Conservation (phyloP, 1,140 invertebrate genomes). For the Calephelis nemesis region DNA sequence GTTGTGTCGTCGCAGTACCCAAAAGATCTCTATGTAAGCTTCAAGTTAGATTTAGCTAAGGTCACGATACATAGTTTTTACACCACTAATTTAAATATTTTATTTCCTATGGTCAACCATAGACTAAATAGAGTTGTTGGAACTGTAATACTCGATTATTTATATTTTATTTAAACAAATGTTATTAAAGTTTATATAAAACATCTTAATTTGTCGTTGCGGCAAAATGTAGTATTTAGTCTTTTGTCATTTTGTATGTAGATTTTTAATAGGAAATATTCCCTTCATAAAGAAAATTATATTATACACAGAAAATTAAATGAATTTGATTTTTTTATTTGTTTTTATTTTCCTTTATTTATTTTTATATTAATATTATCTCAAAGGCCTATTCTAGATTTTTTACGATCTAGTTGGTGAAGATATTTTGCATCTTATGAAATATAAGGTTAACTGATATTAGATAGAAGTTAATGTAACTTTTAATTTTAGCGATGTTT, state of each 20-base stretch:
- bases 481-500: neutral
- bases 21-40: constrained; percentile 56
- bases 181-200: constrained; percentile 61
- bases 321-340: constrained; percentile 63
- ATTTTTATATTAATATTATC: constrained; percentile 24
- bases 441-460: constrained; percentile 12
- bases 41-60: constrained; percentile 49
- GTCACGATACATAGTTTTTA: constrained; percentile 54
- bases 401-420: constrained; percentile 26
- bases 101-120: constrained; percentile 66
- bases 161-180: constrained; percentile 74
- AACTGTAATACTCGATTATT: constrained; percentile 78
- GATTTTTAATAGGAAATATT: constrained; percentile 70
- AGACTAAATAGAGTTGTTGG: constrained; percentile 67
- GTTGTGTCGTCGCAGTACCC: constrained; percentile 28
- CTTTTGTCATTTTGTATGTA: constrained; percentile 69
- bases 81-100: constrained; percentile 59
- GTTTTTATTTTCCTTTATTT: constrained; percentile 32
- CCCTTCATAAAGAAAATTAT: constrained; percentile 66
- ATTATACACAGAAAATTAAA: constrained; percentile 74
- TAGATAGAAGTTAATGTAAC: constrained; percentile 5
- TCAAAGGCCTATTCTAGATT: constrained; percentile 34
- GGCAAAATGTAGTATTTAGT: constrained; percentile 52
- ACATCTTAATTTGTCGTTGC: constrained; percentile 61
- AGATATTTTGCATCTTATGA: constrained; percentile 21